Evolutionary conservation across 92 coral and sea anemone genomes (phyloP).

Genomic region (Phenganax stokvisi): DNA sequence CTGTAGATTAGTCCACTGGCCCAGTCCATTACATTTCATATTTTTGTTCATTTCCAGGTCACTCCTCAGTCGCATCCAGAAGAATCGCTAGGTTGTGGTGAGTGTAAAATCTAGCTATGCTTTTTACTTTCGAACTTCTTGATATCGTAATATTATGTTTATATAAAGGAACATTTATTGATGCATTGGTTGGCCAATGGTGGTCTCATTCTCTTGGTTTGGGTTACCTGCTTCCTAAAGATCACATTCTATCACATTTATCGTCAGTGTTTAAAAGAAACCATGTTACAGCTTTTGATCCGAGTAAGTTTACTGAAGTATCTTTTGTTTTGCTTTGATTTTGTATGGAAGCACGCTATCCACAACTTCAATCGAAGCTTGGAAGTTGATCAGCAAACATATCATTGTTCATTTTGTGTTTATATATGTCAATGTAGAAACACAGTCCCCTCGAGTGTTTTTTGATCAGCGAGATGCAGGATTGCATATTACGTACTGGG

Average conservation of each 20-base stretch:
- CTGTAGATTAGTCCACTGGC: background rate
- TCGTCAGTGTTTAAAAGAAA: conserved; percentile 50
- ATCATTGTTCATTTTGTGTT: background rate
- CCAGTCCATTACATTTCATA: background rate
- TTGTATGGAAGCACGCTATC: no score
- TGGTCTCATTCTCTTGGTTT: conserved; percentile 85
- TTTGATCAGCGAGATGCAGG: conserved; percentile 88
- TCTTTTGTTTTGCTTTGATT: no score
- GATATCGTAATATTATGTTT: background rate
- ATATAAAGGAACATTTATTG: conserved; percentile 70
- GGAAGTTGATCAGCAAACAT: no score
- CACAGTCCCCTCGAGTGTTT: conserved; percentile 64
- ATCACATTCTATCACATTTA: conserved; percentile 59
- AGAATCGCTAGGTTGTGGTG: conserved; percentile 15
- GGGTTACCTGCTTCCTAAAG: conserved; percentile 63
- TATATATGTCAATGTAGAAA: conserved; percentile 39
- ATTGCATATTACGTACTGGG: conserved; percentile 59
- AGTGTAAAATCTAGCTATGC: background rate
- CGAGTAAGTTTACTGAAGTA: conserved; percentile 47
- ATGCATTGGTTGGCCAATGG: conserved; percentile 94
- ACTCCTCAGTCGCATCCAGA: conserved; percentile 3
- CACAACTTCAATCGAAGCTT: no score
- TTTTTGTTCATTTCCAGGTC: background rate
- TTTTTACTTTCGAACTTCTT: background rate
- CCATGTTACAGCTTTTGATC: conserved; percentile 65